A percentile compares a stretch with the other conserved stretches of the same genome.
These are phyloP conservation scores for Scaptomyza reducta DNA, from an alignment of 2,888 invertebrate species.

Conservation along the genomic window DNA sequence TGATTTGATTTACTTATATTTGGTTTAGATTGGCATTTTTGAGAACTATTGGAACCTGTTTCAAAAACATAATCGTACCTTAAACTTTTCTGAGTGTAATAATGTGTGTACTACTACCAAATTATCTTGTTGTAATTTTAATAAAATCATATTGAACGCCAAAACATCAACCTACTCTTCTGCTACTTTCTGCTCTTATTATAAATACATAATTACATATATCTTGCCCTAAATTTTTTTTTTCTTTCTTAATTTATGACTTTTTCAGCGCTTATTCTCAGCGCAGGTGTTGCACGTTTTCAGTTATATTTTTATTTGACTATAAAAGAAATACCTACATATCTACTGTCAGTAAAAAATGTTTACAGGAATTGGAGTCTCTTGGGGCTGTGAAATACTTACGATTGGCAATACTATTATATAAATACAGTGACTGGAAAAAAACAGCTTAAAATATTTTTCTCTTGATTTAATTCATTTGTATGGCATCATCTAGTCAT, in stretches of 20 bases:
- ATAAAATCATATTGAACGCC: constrained; percentile 67
- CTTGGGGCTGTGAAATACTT: constrained; percentile 22
- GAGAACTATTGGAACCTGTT: constrained; percentile 66
- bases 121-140: constrained; percentile 74
- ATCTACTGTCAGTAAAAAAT: constrained; percentile 1
- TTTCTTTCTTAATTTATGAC: constrained; percentile 15
- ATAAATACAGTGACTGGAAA: constrained; percentile 18
- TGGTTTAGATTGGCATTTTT: constrained; percentile 73
- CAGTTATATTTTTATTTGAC: constrained; percentile 67
- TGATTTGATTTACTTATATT: constrained; percentile 37
- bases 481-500: constrained; percentile 75
- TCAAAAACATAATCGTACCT: constrained; percentile 68
- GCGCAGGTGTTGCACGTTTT: constrained; percentile 82
- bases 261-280: constrained; percentile 47
- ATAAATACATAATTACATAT: constrained; percentile 43
- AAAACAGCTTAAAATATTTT: constrained; percentile 7
- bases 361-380: constrained; percentile 21
- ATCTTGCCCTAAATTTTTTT: constrained; percentile 41
- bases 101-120: constrained; percentile 71
- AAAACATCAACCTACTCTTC: constrained; percentile 72
- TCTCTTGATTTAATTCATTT: constrained; percentile 55
- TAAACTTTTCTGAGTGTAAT: constrained; percentile 72
- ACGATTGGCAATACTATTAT: constrained; percentile 57
- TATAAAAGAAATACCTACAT: constrained; percentile 10
- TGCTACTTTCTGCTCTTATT: constrained; percentile 65